Conservation (phyloP, 2,888 invertebrate species). For the Amphipyra tragopoginis region DNA sequence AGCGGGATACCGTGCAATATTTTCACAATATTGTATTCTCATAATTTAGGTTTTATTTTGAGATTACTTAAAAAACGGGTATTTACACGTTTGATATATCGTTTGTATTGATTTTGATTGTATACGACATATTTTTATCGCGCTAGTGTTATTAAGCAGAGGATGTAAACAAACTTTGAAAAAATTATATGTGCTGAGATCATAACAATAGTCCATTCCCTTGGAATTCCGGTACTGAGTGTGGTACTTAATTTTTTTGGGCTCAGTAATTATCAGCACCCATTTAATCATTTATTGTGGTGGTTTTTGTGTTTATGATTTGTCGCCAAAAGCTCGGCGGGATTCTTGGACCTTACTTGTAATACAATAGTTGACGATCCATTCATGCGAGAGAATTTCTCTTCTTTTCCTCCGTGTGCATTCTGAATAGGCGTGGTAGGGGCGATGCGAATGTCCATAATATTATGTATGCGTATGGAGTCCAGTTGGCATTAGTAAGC, state of each 20-base stretch:
- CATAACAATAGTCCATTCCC: constrained; percentile 26
- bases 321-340: constrained; percentile 72
- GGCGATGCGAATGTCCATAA: constrained; percentile 65
- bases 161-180: not conserved
- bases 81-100: constrained; percentile 69
- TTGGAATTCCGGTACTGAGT: constrained; percentile 11
- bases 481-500: constrained; percentile 82
- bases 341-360: constrained; percentile 70
- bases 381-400: constrained; percentile 47
- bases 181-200: not conserved
- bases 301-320: constrained; percentile 64
- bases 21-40: constrained; percentile 83
- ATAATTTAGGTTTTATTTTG: constrained; percentile 72
- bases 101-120: constrained; percentile 36
- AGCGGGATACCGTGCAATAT: constrained; percentile 84
- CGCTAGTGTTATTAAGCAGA: constrained; percentile 5
- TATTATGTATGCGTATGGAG: constrained; percentile 75
- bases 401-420: constrained; percentile 53
- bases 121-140: constrained; percentile 38
- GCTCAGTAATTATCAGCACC: constrained; percentile 48
- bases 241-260: constrained; percentile 20
- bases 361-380: constrained; percentile 49
- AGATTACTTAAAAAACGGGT: constrained; percentile 61
- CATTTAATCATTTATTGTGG: constrained; percentile 59
- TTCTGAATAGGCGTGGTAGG: constrained; percentile 60